A percentile compares a stretch with the other conserved stretches of the same genome.
Evolutionary conservation across 2,888 invertebrate species (phyloP).

Genomic region (Tiphia femorata): DNA sequence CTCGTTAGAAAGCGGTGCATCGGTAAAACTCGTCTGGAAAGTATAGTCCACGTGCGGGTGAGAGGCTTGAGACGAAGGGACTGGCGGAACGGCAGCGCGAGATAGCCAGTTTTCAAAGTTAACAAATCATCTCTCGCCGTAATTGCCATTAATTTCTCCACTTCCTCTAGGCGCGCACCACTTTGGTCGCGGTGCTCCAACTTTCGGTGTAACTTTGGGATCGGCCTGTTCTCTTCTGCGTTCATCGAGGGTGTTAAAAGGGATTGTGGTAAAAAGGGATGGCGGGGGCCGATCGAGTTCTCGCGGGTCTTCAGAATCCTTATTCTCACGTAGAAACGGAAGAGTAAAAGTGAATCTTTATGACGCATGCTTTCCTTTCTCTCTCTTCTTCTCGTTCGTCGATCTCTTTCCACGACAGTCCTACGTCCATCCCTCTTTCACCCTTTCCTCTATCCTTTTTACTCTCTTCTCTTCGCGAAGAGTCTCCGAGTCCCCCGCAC

Average conservation of each 20-base stretch:
- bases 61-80: not conserved
- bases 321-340: conserved; percentile 7
- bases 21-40: conserved; percentile 33
- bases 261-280: conserved; percentile 8
- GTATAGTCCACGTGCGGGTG: not conserved
- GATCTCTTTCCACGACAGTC: not conserved
- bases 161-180: conserved; percentile 29
- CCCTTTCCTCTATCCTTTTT: not conserved
- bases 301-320: too few relatives aligned
- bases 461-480: not conserved
- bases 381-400: not conserved
- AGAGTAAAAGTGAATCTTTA: conserved; percentile 13
- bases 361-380: not conserved
- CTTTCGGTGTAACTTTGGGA: conserved; percentile 46
- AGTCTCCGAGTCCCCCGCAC: too few relatives aligned
- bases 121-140: conserved; percentile 47
- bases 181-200: conserved; percentile 22
- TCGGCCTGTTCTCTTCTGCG: conserved; percentile 6
- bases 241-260: conserved; percentile 22
- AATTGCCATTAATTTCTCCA: conserved; percentile 47
- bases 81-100: conserved; percentile 11
- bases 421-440: not conserved
- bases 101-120: conserved; percentile 42
- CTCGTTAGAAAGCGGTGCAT: conserved; percentile 20
- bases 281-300: too few relatives aligned